A percentile compares a stretch with the other conserved stretches of the same genome.
These are phyloP conservation scores for Aphelinus certus DNA, from an alignment of 1,140 invertebrate species.

Conservation along the genomic window DNA sequence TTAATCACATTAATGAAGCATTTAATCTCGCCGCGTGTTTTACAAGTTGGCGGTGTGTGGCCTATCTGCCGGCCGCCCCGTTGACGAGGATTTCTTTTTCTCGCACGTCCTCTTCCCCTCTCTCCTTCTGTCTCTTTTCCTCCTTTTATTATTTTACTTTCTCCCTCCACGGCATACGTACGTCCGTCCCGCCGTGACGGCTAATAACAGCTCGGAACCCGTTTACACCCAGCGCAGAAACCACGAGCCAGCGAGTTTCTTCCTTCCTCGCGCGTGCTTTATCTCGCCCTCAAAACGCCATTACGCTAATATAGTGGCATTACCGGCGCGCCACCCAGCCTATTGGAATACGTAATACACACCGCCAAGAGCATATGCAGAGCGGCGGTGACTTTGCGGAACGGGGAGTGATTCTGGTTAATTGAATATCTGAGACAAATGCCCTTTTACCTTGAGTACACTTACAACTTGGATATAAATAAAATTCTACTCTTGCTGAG, in stretches of 20 bases:
- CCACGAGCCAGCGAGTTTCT: slow-evolving; percentile 7
- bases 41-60: slow-evolving; percentile 64
- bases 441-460: background rate
- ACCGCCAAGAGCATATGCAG: background rate
- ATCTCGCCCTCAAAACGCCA: slow-evolving; percentile 42
- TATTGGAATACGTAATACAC: slow-evolving; percentile 15
- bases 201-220: slow-evolving; percentile 55
- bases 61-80: slow-evolving; percentile 48
- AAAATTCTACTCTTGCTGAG: too few species aligned
- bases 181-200: slow-evolving; percentile 33
- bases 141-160: slow-evolving; percentile 14
- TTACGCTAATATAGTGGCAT: slow-evolving; percentile 49
- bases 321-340: slow-evolving; percentile 35
- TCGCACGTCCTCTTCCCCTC: background rate
- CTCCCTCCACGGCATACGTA: slow-evolving; percentile 26
- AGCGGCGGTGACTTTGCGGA: background rate
- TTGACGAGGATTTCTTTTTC: slow-evolving; percentile 58
- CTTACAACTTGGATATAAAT: too few species aligned
- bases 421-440: background rate
- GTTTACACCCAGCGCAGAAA: slow-evolving; percentile 56
- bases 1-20: slow-evolving; percentile 67
- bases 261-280: slow-evolving; percentile 38
- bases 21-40: slow-evolving; percentile 65
- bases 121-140: slow-evolving; percentile 42
- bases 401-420: slow-evolving; percentile 1